These are phyloP conservation scores for Desmodus rotundus DNA, from an alignment of 2,113 vertebrate species.

Conservation along the genomic window DNA sequence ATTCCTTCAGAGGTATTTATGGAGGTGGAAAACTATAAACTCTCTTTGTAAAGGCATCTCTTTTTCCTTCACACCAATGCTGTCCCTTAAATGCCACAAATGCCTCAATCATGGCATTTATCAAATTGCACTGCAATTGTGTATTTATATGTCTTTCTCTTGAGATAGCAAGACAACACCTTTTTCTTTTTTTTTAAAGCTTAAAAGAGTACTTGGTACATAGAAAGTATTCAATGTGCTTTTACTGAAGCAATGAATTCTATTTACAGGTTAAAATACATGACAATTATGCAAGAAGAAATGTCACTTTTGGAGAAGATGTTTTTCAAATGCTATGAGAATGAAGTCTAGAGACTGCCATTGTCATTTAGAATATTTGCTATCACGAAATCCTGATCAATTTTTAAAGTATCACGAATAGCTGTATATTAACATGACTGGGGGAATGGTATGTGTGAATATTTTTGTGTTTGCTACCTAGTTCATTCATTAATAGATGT, in stretches of 20 bases:
- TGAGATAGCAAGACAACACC: neutral
- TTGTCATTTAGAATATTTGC: neutral
- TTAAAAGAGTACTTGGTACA: neutral
- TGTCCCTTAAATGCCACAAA: neutral
- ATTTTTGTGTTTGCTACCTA: neutral
- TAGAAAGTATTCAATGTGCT: neutral
- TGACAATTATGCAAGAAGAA: neutral
- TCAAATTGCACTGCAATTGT: neutral
- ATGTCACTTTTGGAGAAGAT: neutral
- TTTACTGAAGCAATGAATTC: conserved; percentile 39
- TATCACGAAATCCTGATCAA: neutral
- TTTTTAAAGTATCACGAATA: neutral
- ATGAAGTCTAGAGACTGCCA: neutral
- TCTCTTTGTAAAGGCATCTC: neutral
- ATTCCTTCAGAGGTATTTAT: neutral
- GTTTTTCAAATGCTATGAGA: neutral
- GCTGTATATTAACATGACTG: neutral
- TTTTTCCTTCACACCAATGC: neutral
- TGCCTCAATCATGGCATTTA: neutral
- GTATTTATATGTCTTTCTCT: neutral
- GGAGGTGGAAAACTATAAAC: neutral
- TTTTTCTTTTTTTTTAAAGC: neutral
- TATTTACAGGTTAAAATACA: neutral
- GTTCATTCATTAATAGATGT: neutral
- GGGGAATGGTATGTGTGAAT: neutral